Evolutionary conservation across 2,888 invertebrate genomes (phyloP).

Genomic region (Theretra japonica): DNA sequence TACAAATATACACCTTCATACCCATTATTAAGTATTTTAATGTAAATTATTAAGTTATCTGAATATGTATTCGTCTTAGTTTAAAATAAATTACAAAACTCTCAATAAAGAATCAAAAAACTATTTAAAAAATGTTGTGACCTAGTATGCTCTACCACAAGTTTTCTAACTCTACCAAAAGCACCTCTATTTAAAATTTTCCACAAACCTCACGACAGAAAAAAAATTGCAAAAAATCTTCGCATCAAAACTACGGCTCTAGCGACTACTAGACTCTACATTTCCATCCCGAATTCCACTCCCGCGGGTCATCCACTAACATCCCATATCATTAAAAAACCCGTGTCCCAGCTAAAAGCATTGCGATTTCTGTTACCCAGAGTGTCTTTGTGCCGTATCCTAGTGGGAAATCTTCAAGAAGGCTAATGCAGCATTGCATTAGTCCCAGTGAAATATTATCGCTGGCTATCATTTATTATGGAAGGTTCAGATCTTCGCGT

Average conservation of each 20-base stretch:
- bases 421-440: slow-evolving; percentile 35
- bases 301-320: not conserved
- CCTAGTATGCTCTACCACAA: no score
- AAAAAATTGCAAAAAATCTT: no score
- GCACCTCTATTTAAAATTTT: no score
- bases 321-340: not conserved
- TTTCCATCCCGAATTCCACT: slow-evolving; percentile 4
- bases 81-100: no score
- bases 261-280: not conserved
- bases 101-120: no score
- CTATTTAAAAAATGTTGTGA: no score
- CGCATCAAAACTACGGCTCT: not conserved
- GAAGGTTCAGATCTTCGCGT: not conserved
- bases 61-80: no score
- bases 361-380: slow-evolving; percentile 1
- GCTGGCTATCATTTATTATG: slow-evolving; percentile 7
- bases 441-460: slow-evolving; percentile 23
- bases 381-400: slow-evolving; percentile 24
- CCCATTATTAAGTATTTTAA: no score
- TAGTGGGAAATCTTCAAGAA: slow-evolving; percentile 35
- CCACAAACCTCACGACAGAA: no score
- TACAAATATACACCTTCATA: no score
- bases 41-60: no score
- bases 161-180: no score
- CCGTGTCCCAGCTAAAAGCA: slow-evolving; percentile 1